Base-by-base conservation (phyloP, 2,888 invertebrate species). In the Tryphoninae sp. region DNA sequence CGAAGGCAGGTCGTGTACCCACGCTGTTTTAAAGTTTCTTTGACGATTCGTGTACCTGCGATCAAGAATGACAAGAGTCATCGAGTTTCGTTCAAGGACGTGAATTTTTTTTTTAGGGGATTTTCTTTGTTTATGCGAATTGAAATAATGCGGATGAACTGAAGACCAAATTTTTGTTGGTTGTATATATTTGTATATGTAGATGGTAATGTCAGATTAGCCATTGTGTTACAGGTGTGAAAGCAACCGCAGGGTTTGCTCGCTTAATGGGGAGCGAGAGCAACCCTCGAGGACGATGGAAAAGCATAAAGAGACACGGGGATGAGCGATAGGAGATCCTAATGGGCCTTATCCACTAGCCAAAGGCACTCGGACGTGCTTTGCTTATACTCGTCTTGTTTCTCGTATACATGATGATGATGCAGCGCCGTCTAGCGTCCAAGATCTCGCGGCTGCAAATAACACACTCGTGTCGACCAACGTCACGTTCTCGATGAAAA, bases 321-420 rank as follows among this genome's bases (percentile, higher is more conserved):
- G 74, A 82, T 82, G 77, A 64, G 76, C 71, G 82, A 82, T 73
- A 82, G 65, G 65, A 71, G 53, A 71, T 64, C 68, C 76, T 80
- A 80, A 80, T 82, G 73, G 82, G 69, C 72, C 73, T 82, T 82
- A 78, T 82, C 78, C 78, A 72, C 71, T 71, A 53, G 71, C 78
- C 59, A 33, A 61, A 72, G 61, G 59, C 69, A 45, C 69, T 69
- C 69, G 59, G 40, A 61, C 59, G 61, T 23, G 49, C 61, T 72
- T 72, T 72, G 49, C 61, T 45, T 45, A 45, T 45, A 13, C 45
- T 45, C 45, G 45, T 13, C 9, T 1, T 45, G 13, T 40, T 23
- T 33, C 23, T 16, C 45, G 13, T 45, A 45, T 45, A 45, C 13
- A 45, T 45, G 45, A 45, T 45, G 45, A 45, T 45, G 45, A 45